Percentiles rank a stretch among this genome's conserved stretches.
Evolutionary conservation across 2,888 invertebrate genomes (phyloP).

Genomic region (Coelopa pilipes): DNA sequence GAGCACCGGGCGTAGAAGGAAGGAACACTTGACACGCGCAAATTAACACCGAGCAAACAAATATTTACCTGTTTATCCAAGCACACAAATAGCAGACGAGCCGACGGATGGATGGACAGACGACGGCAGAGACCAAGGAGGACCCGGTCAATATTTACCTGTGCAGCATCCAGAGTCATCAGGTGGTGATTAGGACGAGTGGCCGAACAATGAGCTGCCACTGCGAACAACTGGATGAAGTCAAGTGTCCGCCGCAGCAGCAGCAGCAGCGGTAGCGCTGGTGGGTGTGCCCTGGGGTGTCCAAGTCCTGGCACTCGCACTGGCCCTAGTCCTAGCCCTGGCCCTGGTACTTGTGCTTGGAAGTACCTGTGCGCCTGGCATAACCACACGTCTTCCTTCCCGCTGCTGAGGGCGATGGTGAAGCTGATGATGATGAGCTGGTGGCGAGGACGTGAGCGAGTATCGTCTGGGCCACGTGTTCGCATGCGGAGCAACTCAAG

Average conservation of each 20-base stretch:
- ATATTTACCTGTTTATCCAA: conserved; percentile 27
- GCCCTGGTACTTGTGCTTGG: not conserved
- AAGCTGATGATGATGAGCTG: not conserved
- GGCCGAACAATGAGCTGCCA: conserved; percentile 19
- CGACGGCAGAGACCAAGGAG: conserved; percentile 24
- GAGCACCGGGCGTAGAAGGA: not conserved
- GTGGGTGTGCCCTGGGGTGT: too few relatives aligned
- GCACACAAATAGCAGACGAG: conserved; percentile 47
- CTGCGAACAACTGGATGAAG: conserved; percentile 50
- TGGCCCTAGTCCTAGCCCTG: too few relatives aligned
- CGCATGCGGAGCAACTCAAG: conserved; percentile 28
- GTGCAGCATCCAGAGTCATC: conserved; percentile 44
- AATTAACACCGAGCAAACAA: conserved; percentile 35
- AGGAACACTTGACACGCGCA: conserved; percentile 43
- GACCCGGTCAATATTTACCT: conserved; percentile 48
- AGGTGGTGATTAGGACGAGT: conserved; percentile 37
- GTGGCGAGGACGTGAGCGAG: not conserved
- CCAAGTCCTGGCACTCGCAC: too few relatives aligned
- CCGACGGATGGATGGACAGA: conserved; percentile 27
- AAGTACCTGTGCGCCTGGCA: conserved; percentile 54
- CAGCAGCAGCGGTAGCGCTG: not conserved
- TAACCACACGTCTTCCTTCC: conserved; percentile 50
- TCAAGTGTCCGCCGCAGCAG: conserved; percentile 52
- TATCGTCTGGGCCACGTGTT: conserved; percentile 28
- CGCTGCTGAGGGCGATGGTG: conserved; percentile 7